phyloP scores from a whole-genome alignment of 2,888 invertebrate species.

The Acrobasis repandana region DNA sequence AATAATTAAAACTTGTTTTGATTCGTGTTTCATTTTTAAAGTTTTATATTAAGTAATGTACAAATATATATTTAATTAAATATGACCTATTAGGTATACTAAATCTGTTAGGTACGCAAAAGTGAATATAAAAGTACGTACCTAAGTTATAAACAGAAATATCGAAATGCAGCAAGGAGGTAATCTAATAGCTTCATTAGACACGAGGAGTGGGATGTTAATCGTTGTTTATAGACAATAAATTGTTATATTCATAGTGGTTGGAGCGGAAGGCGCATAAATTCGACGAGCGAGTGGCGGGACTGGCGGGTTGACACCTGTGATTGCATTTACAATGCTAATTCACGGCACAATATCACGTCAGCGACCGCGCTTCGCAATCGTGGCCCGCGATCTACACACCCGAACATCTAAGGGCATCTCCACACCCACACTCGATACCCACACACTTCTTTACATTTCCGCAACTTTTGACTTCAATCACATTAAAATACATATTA shows the following conservation, averaged over 20 bases:
- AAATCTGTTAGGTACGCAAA: too few relatives aligned
- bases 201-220: constrained; percentile 54
- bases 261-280: constrained; percentile 75
- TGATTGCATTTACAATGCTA: constrained; percentile 83
- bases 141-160: neutral
- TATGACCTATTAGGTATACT: too few relatives aligned
- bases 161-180: constrained; percentile 27
- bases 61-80: too few relatives aligned
- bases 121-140: neutral
- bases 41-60: too few relatives aligned
- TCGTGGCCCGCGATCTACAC: constrained; percentile 28
- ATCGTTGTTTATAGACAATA: constrained; percentile 74
- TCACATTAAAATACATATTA: neutral
- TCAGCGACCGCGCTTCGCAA: constrained; percentile 52
- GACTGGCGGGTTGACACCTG: constrained; percentile 78
- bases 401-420: constrained; percentile 31
- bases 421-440: constrained; percentile 6
- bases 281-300: constrained; percentile 74
- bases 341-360: constrained; percentile 75
- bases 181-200: constrained; percentile 65
- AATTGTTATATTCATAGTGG: constrained; percentile 74
- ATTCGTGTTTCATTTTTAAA: constrained; percentile 30
- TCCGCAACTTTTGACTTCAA: neutral
- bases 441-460: neutral
- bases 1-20: constrained; percentile 8